Evolutionary conservation across 2,888 invertebrate species (phyloP).

Genomic region (Thera britannica): DNA sequence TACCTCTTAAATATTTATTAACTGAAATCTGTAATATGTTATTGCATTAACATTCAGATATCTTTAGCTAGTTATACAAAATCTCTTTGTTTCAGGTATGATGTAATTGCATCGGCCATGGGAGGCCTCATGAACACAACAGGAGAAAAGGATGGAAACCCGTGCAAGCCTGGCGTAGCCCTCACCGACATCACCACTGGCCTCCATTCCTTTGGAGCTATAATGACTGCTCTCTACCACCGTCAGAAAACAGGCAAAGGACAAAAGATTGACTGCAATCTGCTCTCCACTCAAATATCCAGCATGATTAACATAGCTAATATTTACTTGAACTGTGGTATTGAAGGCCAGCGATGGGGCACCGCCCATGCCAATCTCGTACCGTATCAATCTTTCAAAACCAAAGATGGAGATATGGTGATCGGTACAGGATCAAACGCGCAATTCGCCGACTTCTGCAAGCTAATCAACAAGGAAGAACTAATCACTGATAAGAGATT

Average conservation of each 20-base stretch:
- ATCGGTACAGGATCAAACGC: conserved; percentile 94
- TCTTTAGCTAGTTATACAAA: neutral
- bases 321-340: conserved; percentile 94
- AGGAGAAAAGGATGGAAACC: conserved; percentile 92
- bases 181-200: conserved; percentile 97
- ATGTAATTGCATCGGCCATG: conserved; percentile 96
- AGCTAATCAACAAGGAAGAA: conserved; percentile 84
- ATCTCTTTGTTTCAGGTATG: conserved; percentile 85
- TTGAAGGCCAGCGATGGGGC: conserved; percentile 93
- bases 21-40: neutral
- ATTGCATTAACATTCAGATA: too few species aligned
- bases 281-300: conserved; percentile 96
- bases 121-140: conserved; percentile 96
- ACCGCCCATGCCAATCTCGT: conserved; percentile 97
- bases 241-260: conserved; percentile 91
- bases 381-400: conserved; percentile 96
- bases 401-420: conserved; percentile 92
- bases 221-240: conserved; percentile 94
- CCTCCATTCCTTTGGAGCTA: conserved; percentile 97
- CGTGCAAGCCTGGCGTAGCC: conserved; percentile 96
- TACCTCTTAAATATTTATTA: neutral
- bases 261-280: conserved; percentile 96
- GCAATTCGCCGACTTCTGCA: conserved; percentile 91
- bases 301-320: conserved; percentile 95
- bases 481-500: conserved; percentile 88